A percentile compares a stretch with the other conserved stretches of the same genome.
phyloP scores from a whole-genome alignment of 2,888 invertebrate species.

The Hemistola chrysoprasaria region DNA sequence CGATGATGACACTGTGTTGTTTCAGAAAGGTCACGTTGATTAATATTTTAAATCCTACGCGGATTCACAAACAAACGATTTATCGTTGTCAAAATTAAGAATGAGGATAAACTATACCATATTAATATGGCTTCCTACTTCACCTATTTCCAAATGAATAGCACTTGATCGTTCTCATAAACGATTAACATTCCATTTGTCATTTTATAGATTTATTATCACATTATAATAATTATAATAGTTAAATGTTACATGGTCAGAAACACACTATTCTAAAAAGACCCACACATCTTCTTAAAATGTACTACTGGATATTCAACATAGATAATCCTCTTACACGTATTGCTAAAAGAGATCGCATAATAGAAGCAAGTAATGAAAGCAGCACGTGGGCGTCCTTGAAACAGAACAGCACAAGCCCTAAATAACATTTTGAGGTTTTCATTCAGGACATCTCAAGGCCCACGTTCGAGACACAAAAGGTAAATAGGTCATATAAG shows the following conservation, averaged over 20 bases:
- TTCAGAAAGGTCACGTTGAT: conserved; percentile 39
- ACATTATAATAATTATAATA: too few species aligned
- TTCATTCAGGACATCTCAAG: conserved; percentile 23
- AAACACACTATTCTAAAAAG: too few species aligned
- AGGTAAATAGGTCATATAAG: conserved; percentile 25
- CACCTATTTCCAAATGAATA: neutral
- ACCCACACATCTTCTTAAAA: too few species aligned
- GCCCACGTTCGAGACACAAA: conserved; percentile 13
- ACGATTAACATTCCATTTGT: neutral
- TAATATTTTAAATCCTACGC: conserved; percentile 31
- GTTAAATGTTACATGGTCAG: too few species aligned
- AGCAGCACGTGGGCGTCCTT: conserved; percentile 14
- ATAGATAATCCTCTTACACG: too few species aligned
- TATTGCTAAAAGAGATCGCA: conserved; percentile 1
- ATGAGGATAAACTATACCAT: conserved; percentile 14
- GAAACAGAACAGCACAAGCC: conserved; percentile 5
- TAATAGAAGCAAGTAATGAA: conserved; percentile 14
- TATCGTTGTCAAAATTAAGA: conserved; percentile 22
- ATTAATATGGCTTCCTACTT: conserved; percentile 12
- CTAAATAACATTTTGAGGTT: conserved; percentile 19
- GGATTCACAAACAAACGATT: conserved; percentile 20
- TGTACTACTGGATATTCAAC: too few species aligned
- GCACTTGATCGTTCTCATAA: neutral
- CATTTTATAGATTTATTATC: neutral
- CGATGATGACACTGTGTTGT: conserved; percentile 16